Base-by-base conservation (phyloP, 2,797 vertebrate genomes). In the Buceros bicornis region DNA sequence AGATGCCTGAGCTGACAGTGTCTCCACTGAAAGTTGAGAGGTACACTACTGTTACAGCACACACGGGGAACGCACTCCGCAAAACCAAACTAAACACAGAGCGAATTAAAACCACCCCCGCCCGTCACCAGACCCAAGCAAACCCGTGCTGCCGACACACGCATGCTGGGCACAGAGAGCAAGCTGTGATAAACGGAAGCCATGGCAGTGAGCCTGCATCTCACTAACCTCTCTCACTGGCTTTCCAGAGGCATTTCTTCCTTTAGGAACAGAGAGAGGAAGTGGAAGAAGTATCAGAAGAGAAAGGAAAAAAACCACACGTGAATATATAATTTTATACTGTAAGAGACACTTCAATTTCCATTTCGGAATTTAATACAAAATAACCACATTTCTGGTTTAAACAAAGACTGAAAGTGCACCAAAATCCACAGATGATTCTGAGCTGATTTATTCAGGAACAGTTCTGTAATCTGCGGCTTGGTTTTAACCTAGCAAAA, bases 181-280 rank as follows among this genome's bases (percentile, higher is more conserved):
- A 96, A 97, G 96, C 97, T 97, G 98, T 97, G 97, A 98, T 98
- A 98, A 94, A 98, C 98, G 98, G 95, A 98, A 98, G 98, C 97
- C 97, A 97, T 96, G 97, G 97, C 97, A 96, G 98, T 97, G 98
- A 98, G 98, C 94, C 96, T 97, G 96, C 74, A 50, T 97, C 98
- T 98, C 98, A 99, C 99, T 99, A 97, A 99, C 99, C 99, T 99
- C 98, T 98, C 98, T 99, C 98, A 99, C 92, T 98, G 99, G 98
- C 98, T 99, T 99, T 98, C 98, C 98, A 98, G 98, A 98, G 98
- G 98, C 97, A 99, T 99, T 98, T 98, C 99, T 99, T 99, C 98
- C 98, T 98, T 98, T 98, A 98, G 97, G 96, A 97, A 98, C 82
- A 98, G 95, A 98, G 95, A 97, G 92, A 97, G 97, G 97, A 98